A percentile compares a stretch with the other conserved stretches of the same genome.
Conservation (phyloP, 2,113 vertebrate species). For the Hemicordylus capensis region DNA sequence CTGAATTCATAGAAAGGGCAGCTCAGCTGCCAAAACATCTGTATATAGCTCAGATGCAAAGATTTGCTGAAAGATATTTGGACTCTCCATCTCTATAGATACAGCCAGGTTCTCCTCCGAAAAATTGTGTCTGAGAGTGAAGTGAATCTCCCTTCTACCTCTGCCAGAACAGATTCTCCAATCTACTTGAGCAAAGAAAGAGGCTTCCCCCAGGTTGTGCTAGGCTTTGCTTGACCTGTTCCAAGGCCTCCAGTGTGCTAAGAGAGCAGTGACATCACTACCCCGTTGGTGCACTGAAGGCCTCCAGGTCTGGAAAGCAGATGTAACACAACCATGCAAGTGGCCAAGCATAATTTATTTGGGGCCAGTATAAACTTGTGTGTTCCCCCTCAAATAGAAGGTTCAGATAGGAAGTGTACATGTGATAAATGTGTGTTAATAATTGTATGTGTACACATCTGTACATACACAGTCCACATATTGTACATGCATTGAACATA, state of each 20-base stretch:
- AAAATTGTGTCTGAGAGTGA: background rate
- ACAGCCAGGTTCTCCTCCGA: background rate
- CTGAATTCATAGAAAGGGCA: background rate
- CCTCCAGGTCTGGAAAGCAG: background rate
- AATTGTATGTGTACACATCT: no score
- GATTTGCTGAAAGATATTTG: background rate
- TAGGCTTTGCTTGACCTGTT: no score
- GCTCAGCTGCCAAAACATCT: background rate
- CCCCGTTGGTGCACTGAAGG: background rate
- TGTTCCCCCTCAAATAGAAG: no score
- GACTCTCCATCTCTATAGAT: background rate
- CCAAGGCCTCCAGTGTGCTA: background rate
- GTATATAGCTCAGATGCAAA: background rate
- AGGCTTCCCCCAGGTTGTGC: background rate
- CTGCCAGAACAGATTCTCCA: background rate
- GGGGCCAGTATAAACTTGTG: no score
- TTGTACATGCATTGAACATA: no score
- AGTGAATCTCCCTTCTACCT: background rate
- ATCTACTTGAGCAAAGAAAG: background rate
- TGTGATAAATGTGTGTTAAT: no score
- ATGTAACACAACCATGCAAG: background rate
- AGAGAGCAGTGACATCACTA: background rate
- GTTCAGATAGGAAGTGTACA: no score
- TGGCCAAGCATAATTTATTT: no score
- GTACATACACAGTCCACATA: no score